Conservation (phyloP, 1,140 invertebrate species). For the Ruditapes philippinarum region DNA sequence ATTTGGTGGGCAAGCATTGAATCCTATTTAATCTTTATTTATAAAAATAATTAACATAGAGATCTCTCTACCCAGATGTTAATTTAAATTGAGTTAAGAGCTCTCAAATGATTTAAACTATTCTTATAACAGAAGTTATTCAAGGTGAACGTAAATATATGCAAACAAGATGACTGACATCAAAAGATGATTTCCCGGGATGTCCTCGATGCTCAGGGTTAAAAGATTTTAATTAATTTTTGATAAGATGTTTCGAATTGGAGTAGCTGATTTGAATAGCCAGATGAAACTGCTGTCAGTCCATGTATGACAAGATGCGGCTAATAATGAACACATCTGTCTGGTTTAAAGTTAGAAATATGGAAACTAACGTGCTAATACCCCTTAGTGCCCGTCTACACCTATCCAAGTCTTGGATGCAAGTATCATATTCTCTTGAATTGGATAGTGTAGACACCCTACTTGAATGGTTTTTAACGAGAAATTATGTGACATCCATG, state of each 20-base stretch:
- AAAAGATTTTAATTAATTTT: slow-evolving; percentile 27
- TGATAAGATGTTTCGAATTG: slow-evolving; percentile 24
- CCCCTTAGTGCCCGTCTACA: too few species aligned
- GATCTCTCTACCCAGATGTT: background rate
- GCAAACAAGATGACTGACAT: slow-evolving; percentile 8
- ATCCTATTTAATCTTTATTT: too few species aligned
- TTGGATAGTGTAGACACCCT: too few species aligned
- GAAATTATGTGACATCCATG: too few species aligned
- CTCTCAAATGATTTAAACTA: background rate
- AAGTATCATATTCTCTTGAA: too few species aligned
- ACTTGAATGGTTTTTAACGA: too few species aligned
- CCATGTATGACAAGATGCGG: background rate
- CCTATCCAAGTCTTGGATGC: too few species aligned
- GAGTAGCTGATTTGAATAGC: background rate
- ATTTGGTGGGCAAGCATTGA: too few species aligned
- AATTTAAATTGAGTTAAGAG: background rate
- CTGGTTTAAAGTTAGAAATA: too few species aligned
- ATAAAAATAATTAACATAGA: background rate
- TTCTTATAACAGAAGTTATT: background rate
- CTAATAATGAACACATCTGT: slow-evolving; percentile 2
- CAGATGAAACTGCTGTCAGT: background rate
- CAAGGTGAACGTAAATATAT: slow-evolving; percentile 26
- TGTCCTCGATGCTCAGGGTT: background rate
- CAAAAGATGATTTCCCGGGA: slow-evolving; percentile 10
- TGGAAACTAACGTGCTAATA: too few species aligned